phyloP scores from a whole-genome alignment of 1,140 invertebrate genomes.

The Cherax destructor region DNA sequence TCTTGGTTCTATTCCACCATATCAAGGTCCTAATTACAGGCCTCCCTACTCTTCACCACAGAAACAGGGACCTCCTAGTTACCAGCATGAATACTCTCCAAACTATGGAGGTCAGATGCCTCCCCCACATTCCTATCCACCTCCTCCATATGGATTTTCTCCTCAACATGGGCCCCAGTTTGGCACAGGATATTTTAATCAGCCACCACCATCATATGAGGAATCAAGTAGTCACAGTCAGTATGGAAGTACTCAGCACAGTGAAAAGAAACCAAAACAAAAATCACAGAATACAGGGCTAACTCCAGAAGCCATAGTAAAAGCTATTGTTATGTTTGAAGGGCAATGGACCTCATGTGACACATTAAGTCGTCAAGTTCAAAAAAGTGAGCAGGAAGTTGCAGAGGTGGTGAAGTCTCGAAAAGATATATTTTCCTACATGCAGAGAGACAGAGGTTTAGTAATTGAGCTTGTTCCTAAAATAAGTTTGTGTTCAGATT shows the following conservation, averaged over 20 bases:
- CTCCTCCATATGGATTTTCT: no score
- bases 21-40: background rate
- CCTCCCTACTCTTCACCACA: no score
- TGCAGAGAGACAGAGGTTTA: background rate
- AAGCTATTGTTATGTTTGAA: background rate
- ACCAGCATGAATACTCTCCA: background rate
- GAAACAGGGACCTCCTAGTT: background rate
- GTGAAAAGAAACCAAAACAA: background rate
- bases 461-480: slow-evolving; percentile 52
- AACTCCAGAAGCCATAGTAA: background rate
- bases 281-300: background rate
- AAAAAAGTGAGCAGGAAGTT: slow-evolving; percentile 4
- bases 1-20: background rate
- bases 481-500: slow-evolving; percentile 15
- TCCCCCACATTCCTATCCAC: no score
- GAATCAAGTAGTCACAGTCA: background rate
- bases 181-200: no score
- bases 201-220: background rate
- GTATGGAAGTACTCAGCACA: no score
- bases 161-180: no score
- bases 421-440: slow-evolving; percentile 39
- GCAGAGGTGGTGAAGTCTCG: background rate
- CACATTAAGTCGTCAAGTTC: slow-evolving; percentile 8
- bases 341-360: slow-evolving; percentile 16
- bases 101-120: background rate